phyloP scores from a whole-genome alignment of 2,113 vertebrate genomes.

The Ailuropoda melanoleuca region DNA sequence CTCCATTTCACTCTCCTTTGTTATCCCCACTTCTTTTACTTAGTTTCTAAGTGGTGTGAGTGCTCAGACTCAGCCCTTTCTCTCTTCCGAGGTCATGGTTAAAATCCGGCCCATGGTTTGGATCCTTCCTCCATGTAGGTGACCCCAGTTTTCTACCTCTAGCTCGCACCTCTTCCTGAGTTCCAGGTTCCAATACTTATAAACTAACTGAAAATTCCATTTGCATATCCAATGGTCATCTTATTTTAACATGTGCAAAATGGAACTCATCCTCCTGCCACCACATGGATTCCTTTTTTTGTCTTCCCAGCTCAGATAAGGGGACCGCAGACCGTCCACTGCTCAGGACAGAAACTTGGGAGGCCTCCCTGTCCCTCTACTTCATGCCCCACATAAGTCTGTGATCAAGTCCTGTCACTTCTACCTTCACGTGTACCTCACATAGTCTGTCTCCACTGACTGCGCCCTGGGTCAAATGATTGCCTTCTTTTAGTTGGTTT shows the following conservation, averaged over 20 bases:
- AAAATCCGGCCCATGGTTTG: background rate
- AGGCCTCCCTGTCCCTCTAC: background rate
- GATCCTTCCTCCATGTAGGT: background rate
- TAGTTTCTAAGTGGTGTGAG: background rate
- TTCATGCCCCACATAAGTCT: background rate
- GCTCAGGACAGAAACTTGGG: background rate
- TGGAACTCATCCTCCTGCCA: background rate
- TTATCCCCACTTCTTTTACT: background rate
- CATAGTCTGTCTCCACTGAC: background rate
- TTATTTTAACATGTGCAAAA: background rate
- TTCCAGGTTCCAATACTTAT: background rate
- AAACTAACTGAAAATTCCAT: background rate
- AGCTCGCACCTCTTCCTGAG: background rate
- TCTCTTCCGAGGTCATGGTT: background rate
- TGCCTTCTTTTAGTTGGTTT: background rate
- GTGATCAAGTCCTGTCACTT: background rate
- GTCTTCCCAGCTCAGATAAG: background rate
- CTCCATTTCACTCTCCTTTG: background rate
- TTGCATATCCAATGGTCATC: background rate
- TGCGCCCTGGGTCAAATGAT: background rate
- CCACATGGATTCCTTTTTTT: background rate
- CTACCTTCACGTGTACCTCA: background rate
- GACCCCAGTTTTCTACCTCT: background rate
- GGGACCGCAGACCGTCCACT: rapidly evolving
- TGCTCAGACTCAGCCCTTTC: background rate